A percentile compares a stretch with the other conserved stretches of the same genome.
Conservation (phyloP, 2,797 vertebrate genomes). For the Myiothlypis chrysogaster region DNA sequence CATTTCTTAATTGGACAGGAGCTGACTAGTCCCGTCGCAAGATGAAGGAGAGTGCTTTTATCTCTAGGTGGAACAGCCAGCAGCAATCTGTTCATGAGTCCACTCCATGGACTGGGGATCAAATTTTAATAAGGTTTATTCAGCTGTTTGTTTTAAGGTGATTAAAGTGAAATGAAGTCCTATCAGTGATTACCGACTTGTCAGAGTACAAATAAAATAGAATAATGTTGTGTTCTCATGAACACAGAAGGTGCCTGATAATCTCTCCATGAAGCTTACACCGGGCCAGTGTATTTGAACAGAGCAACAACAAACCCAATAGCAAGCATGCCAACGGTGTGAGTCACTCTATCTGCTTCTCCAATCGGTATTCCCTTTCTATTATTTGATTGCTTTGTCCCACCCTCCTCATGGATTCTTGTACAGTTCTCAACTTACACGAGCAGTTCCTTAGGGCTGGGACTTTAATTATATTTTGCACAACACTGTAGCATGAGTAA, state of each 20-base stretch:
- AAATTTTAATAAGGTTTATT: neutral
- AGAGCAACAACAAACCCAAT: neutral
- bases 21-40: neutral
- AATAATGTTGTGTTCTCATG: neutral
- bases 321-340: neutral
- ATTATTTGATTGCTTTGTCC: constrained; percentile 18
- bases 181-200: neutral
- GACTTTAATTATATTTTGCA: neutral
- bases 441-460: neutral
- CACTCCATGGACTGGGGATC: neutral
- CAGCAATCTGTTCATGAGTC: neutral
- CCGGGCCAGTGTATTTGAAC: neutral
- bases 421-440: neutral
- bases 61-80: neutral
- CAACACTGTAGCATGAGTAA: neutral
- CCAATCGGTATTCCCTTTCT: constrained; percentile 43
- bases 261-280: neutral
- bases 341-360: constrained; percentile 26
- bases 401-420: neutral
- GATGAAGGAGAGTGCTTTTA: neutral
- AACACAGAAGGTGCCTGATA: neutral
- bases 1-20: neutral
- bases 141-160: neutral
- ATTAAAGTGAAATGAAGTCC: neutral
- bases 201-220: neutral